phyloP scores from a whole-genome alignment of 2,113 vertebrate genomes.

The Periophthalmus modestus region DNA sequence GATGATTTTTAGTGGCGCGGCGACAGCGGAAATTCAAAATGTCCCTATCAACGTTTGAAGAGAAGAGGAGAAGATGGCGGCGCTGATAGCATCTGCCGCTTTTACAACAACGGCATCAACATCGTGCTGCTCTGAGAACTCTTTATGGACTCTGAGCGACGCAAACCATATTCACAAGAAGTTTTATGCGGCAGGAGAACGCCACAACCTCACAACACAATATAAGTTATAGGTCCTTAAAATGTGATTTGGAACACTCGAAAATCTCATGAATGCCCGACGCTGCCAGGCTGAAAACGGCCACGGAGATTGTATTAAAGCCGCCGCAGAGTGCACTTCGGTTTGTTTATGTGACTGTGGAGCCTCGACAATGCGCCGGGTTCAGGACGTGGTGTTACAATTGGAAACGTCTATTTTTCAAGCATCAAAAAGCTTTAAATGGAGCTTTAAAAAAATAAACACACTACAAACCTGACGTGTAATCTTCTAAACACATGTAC shows the following conservation, averaged over 20 bases:
- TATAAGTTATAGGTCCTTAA: constrained; percentile 8
- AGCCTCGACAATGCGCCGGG: background rate
- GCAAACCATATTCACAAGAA: constrained; percentile 2
- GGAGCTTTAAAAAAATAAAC: too few species aligned
- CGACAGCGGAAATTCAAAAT: constrained; percentile 19
- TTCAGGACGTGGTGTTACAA: too few species aligned
- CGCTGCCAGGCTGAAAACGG: background rate
- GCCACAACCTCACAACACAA: background rate
- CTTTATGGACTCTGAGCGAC: constrained; percentile 7
- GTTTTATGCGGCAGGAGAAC: background rate
- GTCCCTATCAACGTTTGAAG: constrained; percentile 25
- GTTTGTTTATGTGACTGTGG: constrained; percentile 6
- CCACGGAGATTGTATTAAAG: background rate
- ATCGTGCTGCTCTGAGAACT: background rate
- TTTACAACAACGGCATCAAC: constrained; percentile 2
- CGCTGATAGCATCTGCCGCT: background rate
- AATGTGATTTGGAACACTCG: background rate
- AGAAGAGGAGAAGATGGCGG: constrained; percentile 10
- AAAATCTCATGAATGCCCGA: background rate
- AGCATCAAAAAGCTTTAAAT: too few species aligned
- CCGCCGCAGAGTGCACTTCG: background rate
- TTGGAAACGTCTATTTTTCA: too few species aligned
- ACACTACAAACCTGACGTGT: too few species aligned
- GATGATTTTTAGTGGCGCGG: constrained; percentile 23
- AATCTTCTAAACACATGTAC: too few species aligned